phyloP scores from a whole-genome alignment of 2,888 invertebrate species.

The Megalurothrips usitatus region DNA sequence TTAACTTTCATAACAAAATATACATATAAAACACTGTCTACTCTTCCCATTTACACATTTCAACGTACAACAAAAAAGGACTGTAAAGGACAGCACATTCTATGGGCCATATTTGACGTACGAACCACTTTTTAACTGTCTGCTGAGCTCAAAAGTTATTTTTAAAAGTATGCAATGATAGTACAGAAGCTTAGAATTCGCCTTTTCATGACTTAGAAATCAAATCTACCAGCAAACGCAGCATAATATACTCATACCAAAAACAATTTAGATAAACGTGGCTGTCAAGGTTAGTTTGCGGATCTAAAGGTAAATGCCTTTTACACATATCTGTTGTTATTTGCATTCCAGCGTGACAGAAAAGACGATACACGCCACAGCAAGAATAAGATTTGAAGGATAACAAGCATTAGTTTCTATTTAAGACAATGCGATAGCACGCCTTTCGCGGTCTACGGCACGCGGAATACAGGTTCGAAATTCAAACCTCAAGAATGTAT shows the following conservation, averaged over 20 bases:
- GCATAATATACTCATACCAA: too few species aligned
- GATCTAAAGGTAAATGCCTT: too few species aligned
- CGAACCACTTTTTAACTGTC: too few species aligned
- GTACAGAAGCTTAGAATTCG: too few species aligned
- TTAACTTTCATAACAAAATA: constrained; percentile 6
- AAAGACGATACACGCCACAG: not conserved
- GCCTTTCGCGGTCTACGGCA: not conserved
- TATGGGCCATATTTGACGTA: not conserved
- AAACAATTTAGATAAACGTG: too few species aligned
- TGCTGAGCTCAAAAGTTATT: too few species aligned
- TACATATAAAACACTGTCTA: constrained; percentile 7
- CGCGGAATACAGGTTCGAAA: not conserved
- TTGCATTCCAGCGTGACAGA: not conserved
- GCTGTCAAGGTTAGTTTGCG: too few species aligned
- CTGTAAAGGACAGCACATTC: not conserved
- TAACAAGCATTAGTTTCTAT: not conserved
- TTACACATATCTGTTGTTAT: too few species aligned
- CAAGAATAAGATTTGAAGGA: not conserved
- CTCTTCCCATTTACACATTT: constrained; percentile 1
- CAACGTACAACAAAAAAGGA: constrained; percentile 12
- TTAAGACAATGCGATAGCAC: not conserved
- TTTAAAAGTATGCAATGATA: too few species aligned
- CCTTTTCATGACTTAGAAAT: too few species aligned
- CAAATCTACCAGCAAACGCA: too few species aligned
- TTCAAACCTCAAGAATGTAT: not conserved